Conservation (phyloP, 1,140 invertebrate species). For the Hyles euphorbiae region DNA sequence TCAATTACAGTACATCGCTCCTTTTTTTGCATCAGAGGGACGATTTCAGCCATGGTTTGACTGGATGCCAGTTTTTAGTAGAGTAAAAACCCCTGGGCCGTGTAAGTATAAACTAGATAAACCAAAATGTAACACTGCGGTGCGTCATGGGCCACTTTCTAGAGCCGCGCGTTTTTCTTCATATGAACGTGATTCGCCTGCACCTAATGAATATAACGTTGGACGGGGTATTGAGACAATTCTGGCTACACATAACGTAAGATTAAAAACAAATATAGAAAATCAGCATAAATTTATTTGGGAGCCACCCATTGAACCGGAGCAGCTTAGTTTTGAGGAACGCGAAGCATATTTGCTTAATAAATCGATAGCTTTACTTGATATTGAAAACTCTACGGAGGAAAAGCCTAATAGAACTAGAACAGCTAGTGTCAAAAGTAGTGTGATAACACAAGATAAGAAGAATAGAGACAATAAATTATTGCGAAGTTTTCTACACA, state of each 20-base stretch:
- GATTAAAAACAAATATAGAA: slow-evolving; percentile 49
- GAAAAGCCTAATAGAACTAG: neutral
- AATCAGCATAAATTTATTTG: slow-evolving; percentile 42
- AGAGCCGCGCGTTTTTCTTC: slow-evolving; percentile 35
- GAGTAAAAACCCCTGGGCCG: slow-evolving; percentile 42
- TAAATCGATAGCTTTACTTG: slow-evolving; percentile 40
- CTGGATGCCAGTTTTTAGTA: slow-evolving; percentile 43
- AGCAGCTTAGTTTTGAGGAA: slow-evolving; percentile 32
- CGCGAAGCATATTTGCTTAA: slow-evolving; percentile 35
- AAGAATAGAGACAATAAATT: slow-evolving; percentile 1
- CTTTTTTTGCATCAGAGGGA: slow-evolving; percentile 49
- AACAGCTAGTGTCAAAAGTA: neutral
- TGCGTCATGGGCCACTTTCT: slow-evolving; percentile 37
- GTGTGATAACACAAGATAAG: neutral
- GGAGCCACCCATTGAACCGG: slow-evolving; percentile 22
- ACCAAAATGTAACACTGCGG: slow-evolving; percentile 38
- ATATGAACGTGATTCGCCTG: slow-evolving; percentile 24
- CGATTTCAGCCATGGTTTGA: slow-evolving; percentile 57
- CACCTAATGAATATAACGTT: slow-evolving; percentile 48
- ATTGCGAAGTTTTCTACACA: slow-evolving; percentile 3
- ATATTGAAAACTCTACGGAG: slow-evolving; percentile 6
- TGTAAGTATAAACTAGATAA: slow-evolving; percentile 36
- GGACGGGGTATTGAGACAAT: slow-evolving; percentile 45
- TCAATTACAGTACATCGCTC: slow-evolving; percentile 34
- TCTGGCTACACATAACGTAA: slow-evolving; percentile 45